Percentiles rank a stretch among this genome's conserved stretches.
Evolutionary conservation across 2,797 vertebrate genomes (phyloP).

Genomic region (Phyllotis vaccarum): DNA sequence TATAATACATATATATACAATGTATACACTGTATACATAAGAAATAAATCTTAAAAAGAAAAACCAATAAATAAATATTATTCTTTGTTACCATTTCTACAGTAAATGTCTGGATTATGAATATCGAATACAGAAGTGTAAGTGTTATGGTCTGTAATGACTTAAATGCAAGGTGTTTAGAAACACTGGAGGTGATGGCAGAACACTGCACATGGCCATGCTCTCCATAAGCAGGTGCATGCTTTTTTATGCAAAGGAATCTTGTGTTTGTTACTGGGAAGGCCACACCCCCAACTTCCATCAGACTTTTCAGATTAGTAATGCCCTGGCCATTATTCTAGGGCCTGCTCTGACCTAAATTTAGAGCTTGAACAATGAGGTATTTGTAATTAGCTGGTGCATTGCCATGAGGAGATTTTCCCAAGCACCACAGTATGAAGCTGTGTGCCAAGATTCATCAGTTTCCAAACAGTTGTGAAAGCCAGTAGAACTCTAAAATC

Average conservation of each 20-base stretch:
- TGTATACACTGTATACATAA: no score
- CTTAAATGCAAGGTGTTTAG: not conserved
- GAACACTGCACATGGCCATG: not conserved
- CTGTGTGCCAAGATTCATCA: not conserved
- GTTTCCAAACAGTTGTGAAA: constrained; percentile 28
- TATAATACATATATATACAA: no score
- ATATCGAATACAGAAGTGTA: not conserved
- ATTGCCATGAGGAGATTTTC: not conserved
- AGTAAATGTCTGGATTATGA: not conserved
- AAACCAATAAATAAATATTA: not conserved
- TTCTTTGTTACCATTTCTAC: not conserved
- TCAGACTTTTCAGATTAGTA: not conserved
- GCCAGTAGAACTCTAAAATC: not conserved
- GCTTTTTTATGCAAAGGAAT: not conserved
- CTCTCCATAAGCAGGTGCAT: not conserved
- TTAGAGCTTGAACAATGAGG: not conserved
- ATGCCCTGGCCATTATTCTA: not conserved
- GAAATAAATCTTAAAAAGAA: no score
- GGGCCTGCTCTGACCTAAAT: not conserved
- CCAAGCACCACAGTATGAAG: not conserved
- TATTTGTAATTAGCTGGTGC: constrained; percentile 33
- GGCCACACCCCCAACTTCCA: not conserved
- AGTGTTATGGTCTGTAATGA: not conserved
- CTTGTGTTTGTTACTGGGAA: not conserved
- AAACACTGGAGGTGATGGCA: not conserved